Base-by-base conservation (phyloP, 2,797 vertebrate species). In the Margarornis squamiger region DNA sequence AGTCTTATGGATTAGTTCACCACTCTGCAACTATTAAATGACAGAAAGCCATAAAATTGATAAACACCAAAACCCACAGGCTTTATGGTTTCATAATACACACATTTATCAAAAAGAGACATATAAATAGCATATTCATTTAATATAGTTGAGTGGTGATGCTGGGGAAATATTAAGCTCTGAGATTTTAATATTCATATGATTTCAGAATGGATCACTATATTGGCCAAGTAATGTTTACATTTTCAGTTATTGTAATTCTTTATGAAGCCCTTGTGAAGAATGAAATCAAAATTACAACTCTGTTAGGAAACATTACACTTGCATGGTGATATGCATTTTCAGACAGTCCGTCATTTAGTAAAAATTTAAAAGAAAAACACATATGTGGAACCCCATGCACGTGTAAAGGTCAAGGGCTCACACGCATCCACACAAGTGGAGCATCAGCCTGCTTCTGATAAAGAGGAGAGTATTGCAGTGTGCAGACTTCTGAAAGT, bases 291-390 rank as follows among this genome's bases (percentile, higher is more conserved):
- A 43, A 65, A 90, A 49, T 62, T 62, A 34, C 23, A 30, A 1
- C 14, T 10, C 58, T 43, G 19, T n/a, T 58, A 74, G 61, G 61
- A 71, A 68, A n/a, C 10, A 23, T 57, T 41, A 72, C 43, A 23
- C 54, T 88, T 75, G 20, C 29, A 48, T 4, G 21, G 19, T 17
- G 52, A 58, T 14, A 24, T 21, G 73, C 4, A 5, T 66, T 84
- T 84, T 88, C 4, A 24, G 70, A 66, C 46, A 83, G 38, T 32
- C 46, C 0, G 16, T 46, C 66, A 91, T 68, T 88, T 78, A 43
- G 43, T 32, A 95, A 88, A 91, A 94, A 70, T 73, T 21, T 70
- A 7, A 84, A 81, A 90, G 54, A 38, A 91, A 94, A 92, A 49
- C 66, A 90, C 19, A 2, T 45, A 59, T 58, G 67, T 82, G 88